Conservation (phyloP, 2,113 vertebrate genomes). For the Daphoenositta chrysoptera region DNA sequence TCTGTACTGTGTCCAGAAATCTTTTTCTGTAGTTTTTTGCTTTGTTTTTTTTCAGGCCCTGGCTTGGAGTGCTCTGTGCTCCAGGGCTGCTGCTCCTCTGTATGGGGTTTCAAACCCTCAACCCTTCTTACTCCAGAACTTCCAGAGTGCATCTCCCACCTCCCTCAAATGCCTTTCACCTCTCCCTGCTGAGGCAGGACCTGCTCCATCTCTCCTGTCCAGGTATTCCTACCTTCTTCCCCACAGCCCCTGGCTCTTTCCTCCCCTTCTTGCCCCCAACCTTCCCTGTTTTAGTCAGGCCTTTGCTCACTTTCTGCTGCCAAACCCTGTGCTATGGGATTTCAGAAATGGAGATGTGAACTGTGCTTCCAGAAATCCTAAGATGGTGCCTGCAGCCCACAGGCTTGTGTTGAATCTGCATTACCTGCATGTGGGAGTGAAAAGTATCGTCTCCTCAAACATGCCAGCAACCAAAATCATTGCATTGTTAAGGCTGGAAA, state of each 20-base stretch:
- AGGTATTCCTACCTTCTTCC: not conserved
- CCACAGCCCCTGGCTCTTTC: not conserved
- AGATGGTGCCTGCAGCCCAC: not conserved
- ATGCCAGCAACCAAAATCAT: not conserved
- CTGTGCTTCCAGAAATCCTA: not conserved
- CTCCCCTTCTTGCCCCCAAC: not conserved
- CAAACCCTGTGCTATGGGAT: not conserved
- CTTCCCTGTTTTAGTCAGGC: not conserved
- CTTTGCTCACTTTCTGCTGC: not conserved
- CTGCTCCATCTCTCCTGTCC: not conserved
- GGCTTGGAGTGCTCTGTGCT: not conserved
- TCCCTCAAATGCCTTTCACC: not conserved
- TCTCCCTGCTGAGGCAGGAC: not conserved
- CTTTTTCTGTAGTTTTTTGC: not conserved
- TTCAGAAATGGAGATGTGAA: accelerated
- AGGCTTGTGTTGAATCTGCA: not conserved
- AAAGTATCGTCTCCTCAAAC: not conserved
- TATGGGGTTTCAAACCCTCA: not conserved
- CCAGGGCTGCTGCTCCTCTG: not conserved
- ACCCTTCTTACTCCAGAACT: not conserved
- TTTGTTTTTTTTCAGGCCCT: not conserved
- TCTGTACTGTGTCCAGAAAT: not conserved
- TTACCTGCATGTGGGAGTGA: not conserved
- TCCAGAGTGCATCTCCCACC: not conserved
- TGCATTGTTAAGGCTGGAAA: not conserved